Evolutionary conservation across 2,113 vertebrate genomes (phyloP), one percentile per base, ranked within the genome.

Genomic region (Scatophagus argus): DNA sequence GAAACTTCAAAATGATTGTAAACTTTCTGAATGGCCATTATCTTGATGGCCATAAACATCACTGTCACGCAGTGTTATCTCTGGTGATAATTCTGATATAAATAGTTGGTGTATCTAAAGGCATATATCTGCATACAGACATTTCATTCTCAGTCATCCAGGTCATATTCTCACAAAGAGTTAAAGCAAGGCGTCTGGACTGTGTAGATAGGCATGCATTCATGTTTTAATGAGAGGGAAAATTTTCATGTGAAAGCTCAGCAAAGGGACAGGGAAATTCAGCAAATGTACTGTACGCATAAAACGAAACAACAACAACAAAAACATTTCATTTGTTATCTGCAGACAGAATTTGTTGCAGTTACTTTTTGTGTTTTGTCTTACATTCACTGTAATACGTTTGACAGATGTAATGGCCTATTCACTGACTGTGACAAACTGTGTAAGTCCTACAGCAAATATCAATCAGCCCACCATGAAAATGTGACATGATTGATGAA

Each of bases 341-440:
- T 16, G n/a, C n/a, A n/a, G n/a, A n/a, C n/a, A n/a, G n/a, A 52
- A 71, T 74, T 43, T 71, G 52, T 51, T 56, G 75, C 66, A 44
- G 62, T 38, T 71, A 13, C 9, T 31, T 25, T 69, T 55, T 72
- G 36, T 44, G 47, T 31, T 82, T 61, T 67, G 66, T 79, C 60
- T 61, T 77, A 47, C 27, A 65, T 43, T 69, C 21, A 17, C 41
- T 39, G 69, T 31, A 44, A 38, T 66, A 1, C 32, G 38, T 47
- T 51, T 54, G 39, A 41, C 62, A 77, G 44, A 73, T 56, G 31
- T 81, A 54, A 62, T 34, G 55, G 46, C 13, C 32, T 31, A 25
- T 72, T 72, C 54, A 49, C 38, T 55, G 34, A 55, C 46, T 62
- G 56, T 73, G 78, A 68, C 73, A 49, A 75, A 74, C 59, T n/a